Conservation (phyloP, 2,113 vertebrate genomes). For the Eubucco bourcierii region DNA sequence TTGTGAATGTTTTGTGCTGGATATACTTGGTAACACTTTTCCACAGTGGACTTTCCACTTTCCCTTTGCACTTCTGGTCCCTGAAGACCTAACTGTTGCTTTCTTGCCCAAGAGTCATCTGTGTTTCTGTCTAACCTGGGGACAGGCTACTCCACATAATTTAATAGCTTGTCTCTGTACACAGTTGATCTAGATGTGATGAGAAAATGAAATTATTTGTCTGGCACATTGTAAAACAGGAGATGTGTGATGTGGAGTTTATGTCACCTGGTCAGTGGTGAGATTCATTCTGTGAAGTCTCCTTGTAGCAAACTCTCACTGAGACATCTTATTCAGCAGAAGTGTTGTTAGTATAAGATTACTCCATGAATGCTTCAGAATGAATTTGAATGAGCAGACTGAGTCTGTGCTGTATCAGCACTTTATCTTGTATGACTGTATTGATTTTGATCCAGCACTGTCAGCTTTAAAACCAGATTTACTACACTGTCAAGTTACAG, state of each 20-base stretch:
- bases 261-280: not conserved
- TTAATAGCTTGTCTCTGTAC: not conserved
- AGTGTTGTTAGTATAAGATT: not conserved
- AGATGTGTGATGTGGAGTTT: not conserved
- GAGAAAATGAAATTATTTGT: not conserved
- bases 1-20: not conserved
- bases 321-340: constrained; percentile 1
- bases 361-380: not conserved
- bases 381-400: not conserved
- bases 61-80: not conserved
- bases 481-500: not conserved
- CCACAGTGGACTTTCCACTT: no score
- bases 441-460: constrained; percentile 6
- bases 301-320: not conserved
- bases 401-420: constrained; percentile 23
- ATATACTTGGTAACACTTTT: not conserved
- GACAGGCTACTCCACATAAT: not conserved
- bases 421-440: not conserved
- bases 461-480: constrained; percentile 37
- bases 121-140: not conserved
- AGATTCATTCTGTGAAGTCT: not conserved
- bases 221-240: not conserved
- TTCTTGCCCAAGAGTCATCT: not conserved
- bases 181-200: not conserved
- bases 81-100: not conserved